A percentile compares a stretch with the other conserved stretches of the same genome.
Evolutionary conservation across 2,113 vertebrate species (phyloP).

Genomic region (Eurypyga helias): DNA sequence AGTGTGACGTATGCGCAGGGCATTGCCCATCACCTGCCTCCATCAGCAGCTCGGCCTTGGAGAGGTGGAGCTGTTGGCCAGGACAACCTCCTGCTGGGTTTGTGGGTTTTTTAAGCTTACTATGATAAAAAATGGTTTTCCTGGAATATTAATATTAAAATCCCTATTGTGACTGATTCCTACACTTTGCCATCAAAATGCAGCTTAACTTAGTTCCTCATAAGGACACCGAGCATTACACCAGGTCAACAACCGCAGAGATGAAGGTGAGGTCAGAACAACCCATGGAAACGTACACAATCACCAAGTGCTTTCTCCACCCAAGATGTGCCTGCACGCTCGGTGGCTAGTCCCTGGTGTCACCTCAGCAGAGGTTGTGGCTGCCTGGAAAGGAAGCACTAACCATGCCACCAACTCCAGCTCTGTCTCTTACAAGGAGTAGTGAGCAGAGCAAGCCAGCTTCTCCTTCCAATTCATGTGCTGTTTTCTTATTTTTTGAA

Average conservation of each 20-base stretch:
- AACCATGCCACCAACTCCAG: accelerated
- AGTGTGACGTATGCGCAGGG: accelerated
- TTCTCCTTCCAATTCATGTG: background rate
- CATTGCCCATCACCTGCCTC: background rate
- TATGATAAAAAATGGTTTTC: background rate
- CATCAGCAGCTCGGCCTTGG: background rate
- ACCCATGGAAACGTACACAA: background rate
- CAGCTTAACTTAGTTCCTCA: background rate
- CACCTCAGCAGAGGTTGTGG: background rate
- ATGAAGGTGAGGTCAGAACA: background rate
- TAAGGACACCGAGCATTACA: accelerated
- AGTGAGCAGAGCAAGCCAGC: background rate
- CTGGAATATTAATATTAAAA: background rate
- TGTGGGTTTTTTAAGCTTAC: background rate
- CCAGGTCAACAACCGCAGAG: background rate
- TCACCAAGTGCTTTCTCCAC: background rate
- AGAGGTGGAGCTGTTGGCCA: background rate
- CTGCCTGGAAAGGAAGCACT: background rate
- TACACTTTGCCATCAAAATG: background rate
- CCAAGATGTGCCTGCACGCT: background rate
- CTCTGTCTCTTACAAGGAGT: background rate
- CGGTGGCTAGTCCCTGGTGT: background rate
- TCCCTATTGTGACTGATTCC: background rate
- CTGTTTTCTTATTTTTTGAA: background rate
- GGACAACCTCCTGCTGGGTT: background rate